Evolutionary conservation across 2,797 vertebrate genomes (phyloP).

Genomic region (Eulemur albifrons): DNA sequence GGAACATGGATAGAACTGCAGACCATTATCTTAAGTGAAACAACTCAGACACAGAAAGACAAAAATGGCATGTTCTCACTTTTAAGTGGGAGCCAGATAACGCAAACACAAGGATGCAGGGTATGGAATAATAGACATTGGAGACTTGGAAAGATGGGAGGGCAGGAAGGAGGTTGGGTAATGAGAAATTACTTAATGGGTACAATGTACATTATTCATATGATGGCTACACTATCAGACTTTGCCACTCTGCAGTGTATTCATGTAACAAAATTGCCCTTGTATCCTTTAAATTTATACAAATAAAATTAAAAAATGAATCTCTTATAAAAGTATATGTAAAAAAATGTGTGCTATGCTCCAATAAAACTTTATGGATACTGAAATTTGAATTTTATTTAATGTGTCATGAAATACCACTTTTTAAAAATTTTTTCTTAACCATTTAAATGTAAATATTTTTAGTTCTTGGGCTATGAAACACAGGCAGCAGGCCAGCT

Average conservation of each 20-base stretch:
- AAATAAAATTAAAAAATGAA: not conserved
- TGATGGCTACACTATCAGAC: not conserved
- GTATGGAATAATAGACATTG: not conserved
- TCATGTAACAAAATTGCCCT: not conserved
- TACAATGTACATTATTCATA: not conserved
- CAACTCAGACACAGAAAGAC: not conserved
- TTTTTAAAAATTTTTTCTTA: not conserved
- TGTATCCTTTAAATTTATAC: not conserved
- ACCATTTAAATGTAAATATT: not conserved
- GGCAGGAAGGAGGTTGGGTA: not conserved
- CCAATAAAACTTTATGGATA: not conserved
- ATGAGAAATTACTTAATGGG: not conserved
- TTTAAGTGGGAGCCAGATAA: not conserved
- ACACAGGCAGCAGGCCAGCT: not conserved
- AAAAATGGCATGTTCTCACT: not conserved
- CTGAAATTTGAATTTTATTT: not conserved
- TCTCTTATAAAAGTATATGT: not conserved
- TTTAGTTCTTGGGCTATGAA: not conserved
- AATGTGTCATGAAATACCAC: not conserved
- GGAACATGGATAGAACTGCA: not conserved
- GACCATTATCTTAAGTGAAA: not conserved
- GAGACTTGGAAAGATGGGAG: not conserved
- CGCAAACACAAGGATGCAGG: fast-evolving
- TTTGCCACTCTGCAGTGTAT: not conserved
- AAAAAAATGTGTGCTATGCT: not conserved